Percentiles rank a stretch among this genome's conserved stretches.
These are phyloP conservation scores for Pyralis farinalis DNA, from an alignment of 2,888 invertebrate genomes.

Conservation along the genomic window DNA sequence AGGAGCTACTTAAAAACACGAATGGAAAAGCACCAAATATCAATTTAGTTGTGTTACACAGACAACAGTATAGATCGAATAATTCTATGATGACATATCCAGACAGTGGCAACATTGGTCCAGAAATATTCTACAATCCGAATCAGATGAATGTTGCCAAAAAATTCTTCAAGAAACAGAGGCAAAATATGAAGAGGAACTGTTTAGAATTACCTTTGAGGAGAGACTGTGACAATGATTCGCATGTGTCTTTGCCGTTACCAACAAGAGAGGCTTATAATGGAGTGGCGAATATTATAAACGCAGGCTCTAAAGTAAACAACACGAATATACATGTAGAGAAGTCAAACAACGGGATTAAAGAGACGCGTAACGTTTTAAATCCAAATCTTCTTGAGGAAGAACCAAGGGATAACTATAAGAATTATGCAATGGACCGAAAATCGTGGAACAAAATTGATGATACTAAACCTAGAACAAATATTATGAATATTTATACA, in stretches of 20 bases:
- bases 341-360: conserved; percentile 73
- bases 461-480: conserved; percentile 51
- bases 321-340: conserved; percentile 90
- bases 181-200: conserved; percentile 86
- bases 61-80: conserved; percentile 87
- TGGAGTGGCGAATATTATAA: conserved; percentile 82
- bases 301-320: conserved; percentile 88
- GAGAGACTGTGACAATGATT: conserved; percentile 79
- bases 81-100: conserved; percentile 84
- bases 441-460: conserved; percentile 64
- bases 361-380: conserved; percentile 75
- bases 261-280: conserved; percentile 71
- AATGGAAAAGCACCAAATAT: conserved; percentile 82
- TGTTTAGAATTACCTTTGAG: conserved; percentile 85
- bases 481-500: conserved; percentile 82
- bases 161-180: conserved; percentile 94
- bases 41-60: conserved; percentile 85
- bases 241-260: conserved; percentile 72
- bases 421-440: conserved; percentile 57
- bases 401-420: conserved; percentile 80
- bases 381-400: conserved; percentile 85
- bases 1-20: conserved; percentile 59
- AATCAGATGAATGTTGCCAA: conserved; percentile 96
- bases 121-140: conserved; percentile 94
- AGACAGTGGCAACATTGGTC: conserved; percentile 76